phyloP scores from a whole-genome alignment of 2,888 invertebrate species.

The Apotomis capreana region DNA sequence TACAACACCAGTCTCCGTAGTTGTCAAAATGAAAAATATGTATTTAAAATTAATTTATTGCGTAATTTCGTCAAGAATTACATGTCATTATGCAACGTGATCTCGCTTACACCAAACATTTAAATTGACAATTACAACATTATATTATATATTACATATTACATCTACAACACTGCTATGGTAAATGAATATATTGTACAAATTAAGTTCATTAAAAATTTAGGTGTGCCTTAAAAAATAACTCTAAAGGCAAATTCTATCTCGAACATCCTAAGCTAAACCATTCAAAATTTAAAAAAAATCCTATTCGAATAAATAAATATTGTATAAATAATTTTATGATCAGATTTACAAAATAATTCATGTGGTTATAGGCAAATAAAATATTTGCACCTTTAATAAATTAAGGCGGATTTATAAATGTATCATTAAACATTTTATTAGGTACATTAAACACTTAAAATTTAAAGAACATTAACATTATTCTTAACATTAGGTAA shows the following conservation, averaged over 20 bases:
- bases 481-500: not conserved
- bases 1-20: no score
- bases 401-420: slow-evolving; percentile 15
- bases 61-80: slow-evolving; percentile 13
- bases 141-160: no score
- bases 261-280: no score
- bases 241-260: no score
- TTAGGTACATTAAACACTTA: not conserved
- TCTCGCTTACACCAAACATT: slow-evolving; percentile 19
- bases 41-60: slow-evolving; percentile 18
- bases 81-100: slow-evolving; percentile 9
- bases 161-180: not conserved
- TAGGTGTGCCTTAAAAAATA: no score
- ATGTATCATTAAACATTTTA: not conserved
- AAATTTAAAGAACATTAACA: not conserved
- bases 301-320: no score
- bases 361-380: not conserved
- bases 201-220: not conserved
- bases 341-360: not conserved
- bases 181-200: not conserved
- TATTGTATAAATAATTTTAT: no score
- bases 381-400: not conserved
- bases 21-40: no score
- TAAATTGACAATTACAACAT: slow-evolving; percentile 32
- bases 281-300: no score